Percentiles rank a stretch among this genome's conserved stretches.
Conservation (phyloP, 2,888 invertebrate genomes). For the Bursaphelenchus okinawaensis region DNA sequence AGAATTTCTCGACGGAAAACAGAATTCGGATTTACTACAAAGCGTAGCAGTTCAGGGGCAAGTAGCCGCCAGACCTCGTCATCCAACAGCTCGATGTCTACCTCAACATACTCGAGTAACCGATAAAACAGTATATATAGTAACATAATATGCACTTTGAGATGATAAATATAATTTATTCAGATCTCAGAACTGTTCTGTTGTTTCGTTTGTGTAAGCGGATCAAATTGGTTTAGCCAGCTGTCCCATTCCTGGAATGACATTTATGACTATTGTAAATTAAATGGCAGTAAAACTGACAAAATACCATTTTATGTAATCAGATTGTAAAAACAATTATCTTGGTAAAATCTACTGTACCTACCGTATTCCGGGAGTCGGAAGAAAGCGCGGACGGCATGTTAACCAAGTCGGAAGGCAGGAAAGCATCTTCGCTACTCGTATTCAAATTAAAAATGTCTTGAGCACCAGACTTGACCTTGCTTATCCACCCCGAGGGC, state of each 20-base stretch:
- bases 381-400: too few relatives aligned
- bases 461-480: not conserved
- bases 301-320: not conserved
- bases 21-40: not conserved
- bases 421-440: not conserved
- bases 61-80: not conserved
- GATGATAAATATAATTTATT: too few relatives aligned
- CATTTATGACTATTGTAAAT: not conserved
- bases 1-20: conserved; percentile 13
- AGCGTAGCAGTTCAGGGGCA: not conserved
- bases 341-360: too few relatives aligned
- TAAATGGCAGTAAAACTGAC: not conserved
- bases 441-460: not conserved
- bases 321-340: not conserved
- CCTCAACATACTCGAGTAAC: not conserved
- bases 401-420: conserved; percentile 5
- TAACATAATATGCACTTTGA: too few relatives aligned
- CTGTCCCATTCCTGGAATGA: conserved; percentile 6
- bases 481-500: conserved; percentile 17
- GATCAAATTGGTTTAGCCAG: conserved; percentile 5
- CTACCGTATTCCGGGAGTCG: too few relatives aligned
- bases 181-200: not conserved
- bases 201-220: not conserved
- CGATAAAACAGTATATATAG: not conserved
- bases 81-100: not conserved